Base-by-base conservation (phyloP, 1,140 invertebrate genomes). In the Zaprionus inermis region DNA sequence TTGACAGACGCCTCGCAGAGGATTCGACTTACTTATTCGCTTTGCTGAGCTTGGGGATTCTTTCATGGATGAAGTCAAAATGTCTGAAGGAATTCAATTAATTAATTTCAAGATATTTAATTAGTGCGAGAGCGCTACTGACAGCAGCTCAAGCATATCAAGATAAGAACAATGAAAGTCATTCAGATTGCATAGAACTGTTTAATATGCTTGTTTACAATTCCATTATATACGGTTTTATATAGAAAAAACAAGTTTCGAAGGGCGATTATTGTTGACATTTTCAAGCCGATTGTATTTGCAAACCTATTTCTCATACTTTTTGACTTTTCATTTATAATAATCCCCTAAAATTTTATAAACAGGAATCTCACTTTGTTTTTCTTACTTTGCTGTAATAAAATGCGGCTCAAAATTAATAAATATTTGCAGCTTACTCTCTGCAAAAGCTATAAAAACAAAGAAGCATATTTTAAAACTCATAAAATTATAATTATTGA, bases 1-100 rank as follows among this genome's bases (percentile, higher is more conserved):
- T 83, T 83, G 81, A 80, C 81, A 84, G 65, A 38, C 68, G 77
- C 58, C 49, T 38, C 65, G 66, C 54, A 63, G 51, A 46, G 38
- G 32, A 71, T 67, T 65, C 69, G 58, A 66, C 41, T 28, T 63
- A 84, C 81, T 84, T 84, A 82, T 84, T 84, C 83, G 72, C 72
- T 67, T 49, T 44, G 49, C 76, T 52, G 58, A 51, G 56, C 60
- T 38, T 34, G 18, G 41, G 49, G 52, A 20, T 46, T 44, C 64
- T 76, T 34, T 59, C 64, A 70, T 49, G 54, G 1, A 41, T 22
- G 12, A 22, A 54, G 18, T 46, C 20, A 10, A 55, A 38, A 20
- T 68, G 64, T 68, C 70, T 55, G 4, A 49, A 12, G 22, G 28
- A 18, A 58, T 65, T 30, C 20, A 30, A 60, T 56, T 55, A 32